These are phyloP conservation scores for Montipora foliosa DNA, from an alignment of 64 coral and sea anemone genomes.

Conservation along the genomic window DNA sequence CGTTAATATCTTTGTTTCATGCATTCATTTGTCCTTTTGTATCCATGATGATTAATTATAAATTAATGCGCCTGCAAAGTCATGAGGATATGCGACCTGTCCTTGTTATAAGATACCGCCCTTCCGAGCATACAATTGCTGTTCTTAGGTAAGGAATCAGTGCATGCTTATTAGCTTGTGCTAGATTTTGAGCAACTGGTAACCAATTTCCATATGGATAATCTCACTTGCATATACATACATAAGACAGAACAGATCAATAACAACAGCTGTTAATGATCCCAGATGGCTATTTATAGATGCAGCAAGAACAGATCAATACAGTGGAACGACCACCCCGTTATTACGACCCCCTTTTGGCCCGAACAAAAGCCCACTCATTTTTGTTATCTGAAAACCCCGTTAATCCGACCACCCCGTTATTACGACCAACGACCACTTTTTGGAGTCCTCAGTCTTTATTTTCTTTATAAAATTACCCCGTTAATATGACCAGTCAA, in stretches of 20 bases:
- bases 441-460: background rate
- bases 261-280: no score
- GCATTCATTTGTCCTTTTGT: no score
- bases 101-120: background rate
- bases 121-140: background rate
- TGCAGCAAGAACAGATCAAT: no score
- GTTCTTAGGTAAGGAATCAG: background rate
- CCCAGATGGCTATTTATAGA: no score
- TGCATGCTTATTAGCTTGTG: background rate
- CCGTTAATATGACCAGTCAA: conserved; percentile 16
- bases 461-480: conserved; percentile 27
- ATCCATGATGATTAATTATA: no score
- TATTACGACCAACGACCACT: conserved; percentile 16
- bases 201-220: no score
- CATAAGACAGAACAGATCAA: no score
- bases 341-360: no score
- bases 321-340: no score
- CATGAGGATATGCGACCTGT: background rate
- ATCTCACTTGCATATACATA: background rate
- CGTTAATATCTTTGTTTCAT: no score
- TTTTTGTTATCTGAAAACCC: no score
- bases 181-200: background rate
- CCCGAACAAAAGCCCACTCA: no score
- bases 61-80: background rate
- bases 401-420: background rate